A percentile compares a stretch with the other conserved stretches of the same genome.
Evolutionary conservation across 1,140 invertebrate genomes (phyloP).

Genomic region (Micrasema minimum): DNA sequence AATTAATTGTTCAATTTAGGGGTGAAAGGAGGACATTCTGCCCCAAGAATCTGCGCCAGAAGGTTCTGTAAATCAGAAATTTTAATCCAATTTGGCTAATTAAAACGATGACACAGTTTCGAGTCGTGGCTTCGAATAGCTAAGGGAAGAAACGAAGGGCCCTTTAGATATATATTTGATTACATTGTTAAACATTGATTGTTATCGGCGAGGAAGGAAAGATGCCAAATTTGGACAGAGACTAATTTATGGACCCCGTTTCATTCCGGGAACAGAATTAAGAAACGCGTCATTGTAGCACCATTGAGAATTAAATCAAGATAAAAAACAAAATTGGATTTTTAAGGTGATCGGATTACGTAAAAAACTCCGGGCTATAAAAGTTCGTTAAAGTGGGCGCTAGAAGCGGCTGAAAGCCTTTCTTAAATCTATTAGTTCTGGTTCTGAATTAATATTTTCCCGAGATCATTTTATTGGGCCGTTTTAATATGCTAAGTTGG

Average conservation of each 20-base stretch:
- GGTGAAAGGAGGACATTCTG: neutral
- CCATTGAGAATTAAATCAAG: conserved; percentile 1
- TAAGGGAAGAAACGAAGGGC: conserved; percentile 1
- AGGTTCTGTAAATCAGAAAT: conserved; percentile 28
- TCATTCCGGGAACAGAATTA: neutral
- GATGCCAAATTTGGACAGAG: conserved; percentile 4
- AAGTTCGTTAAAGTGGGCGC: too few relatives aligned
- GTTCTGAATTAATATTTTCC: too few relatives aligned
- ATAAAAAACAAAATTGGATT: neutral
- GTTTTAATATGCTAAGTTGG: too few relatives aligned
- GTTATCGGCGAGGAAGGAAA: conserved; percentile 17
- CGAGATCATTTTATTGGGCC: too few relatives aligned
- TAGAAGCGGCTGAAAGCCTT: too few relatives aligned
- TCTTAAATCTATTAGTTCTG: too few relatives aligned
- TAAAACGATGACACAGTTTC: conserved; percentile 33
- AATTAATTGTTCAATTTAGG: neutral
- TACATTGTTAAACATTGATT: conserved; percentile 37
- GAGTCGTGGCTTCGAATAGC: neutral
- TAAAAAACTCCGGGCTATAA: too few relatives aligned
- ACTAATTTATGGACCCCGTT: conserved; percentile 24
- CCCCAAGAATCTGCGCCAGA: neutral
- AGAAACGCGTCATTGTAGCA: neutral
- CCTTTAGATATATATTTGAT: conserved; percentile 31
- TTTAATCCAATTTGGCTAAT: conserved; percentile 33
- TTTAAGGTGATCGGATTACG: too few relatives aligned